A percentile compares a stretch with the other conserved stretches of the same genome.
Conservation (phyloP, 2,797 vertebrate genomes). For the Oophaga sylvatica region DNA sequence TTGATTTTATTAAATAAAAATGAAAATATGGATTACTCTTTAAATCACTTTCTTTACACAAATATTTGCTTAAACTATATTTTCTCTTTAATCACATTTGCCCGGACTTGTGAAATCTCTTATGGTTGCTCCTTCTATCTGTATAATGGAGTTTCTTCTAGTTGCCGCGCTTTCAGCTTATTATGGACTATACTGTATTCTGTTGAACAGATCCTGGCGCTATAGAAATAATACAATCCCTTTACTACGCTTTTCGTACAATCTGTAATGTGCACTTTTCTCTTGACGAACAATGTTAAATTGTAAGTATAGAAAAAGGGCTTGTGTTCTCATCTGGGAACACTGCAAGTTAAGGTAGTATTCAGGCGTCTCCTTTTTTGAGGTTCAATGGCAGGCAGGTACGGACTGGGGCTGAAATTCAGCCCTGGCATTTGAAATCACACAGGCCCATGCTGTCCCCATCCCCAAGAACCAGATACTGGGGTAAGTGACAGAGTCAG, state of each 20-base stretch:
- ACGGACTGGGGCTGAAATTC: too few species aligned
- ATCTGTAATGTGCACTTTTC: slow-evolving; percentile 4
- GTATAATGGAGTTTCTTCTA: not conserved
- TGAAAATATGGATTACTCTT: too few species aligned
- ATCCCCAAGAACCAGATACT: too few species aligned
- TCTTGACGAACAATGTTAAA: slow-evolving; percentile 8
- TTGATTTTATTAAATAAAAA: too few species aligned
- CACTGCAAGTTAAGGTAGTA: not conserved
- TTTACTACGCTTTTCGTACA: slow-evolving; percentile 6
- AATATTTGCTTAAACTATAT: not conserved
- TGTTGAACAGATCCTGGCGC: not conserved
- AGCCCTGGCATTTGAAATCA: too few species aligned
- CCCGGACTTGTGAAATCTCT: not conserved
- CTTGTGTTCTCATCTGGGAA: slow-evolving; percentile 10
- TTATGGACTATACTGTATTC: not conserved
- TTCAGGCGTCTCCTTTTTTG: not conserved
- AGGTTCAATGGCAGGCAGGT: not conserved
- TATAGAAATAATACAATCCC: not conserved
- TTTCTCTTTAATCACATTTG: not conserved
- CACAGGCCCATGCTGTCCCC: too few species aligned
- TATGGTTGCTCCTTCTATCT: not conserved
- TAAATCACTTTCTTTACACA: not conserved
- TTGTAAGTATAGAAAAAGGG: not conserved
- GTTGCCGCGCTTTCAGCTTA: not conserved
- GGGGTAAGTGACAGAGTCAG: too few species aligned